Base-by-base conservation (phyloP, 2,113 vertebrate genomes). In the Terrapene triunguis region DNA sequence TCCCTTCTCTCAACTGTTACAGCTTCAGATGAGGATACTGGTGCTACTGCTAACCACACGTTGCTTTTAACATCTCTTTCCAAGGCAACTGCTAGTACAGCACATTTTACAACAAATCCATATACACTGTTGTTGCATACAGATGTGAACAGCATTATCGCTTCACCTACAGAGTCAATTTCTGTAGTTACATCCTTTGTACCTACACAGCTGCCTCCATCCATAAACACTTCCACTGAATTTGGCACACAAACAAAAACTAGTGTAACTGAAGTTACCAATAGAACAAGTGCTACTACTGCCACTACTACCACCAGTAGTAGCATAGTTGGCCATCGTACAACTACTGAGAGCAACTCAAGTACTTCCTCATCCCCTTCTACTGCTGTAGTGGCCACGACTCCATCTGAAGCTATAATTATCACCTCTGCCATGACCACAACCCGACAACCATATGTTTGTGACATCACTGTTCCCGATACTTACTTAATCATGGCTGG, bases 401-500 rank as follows among this genome's bases (percentile, higher is more conserved):
- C 96, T 91, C 91, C 32, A 0, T 80, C 96, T 1, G 93, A 96
- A 84, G 76, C 86, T 5, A 35, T 89, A 9, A 87, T 74, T 7
- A 72, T 92, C n/a, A 98, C 96, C 8, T 98, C 98, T 80, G 96
- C 98, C 1, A 4, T 96, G 86, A 96, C 98, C 22, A 96, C 98
- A 24, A 98, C 98, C 72, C 96, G 97, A 87, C 98, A 98, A 16
- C 98, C 98, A 0, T 99, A 99, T 0, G 96, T 99, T 95, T 99
- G 99, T 48, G 98, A 98, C 74, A 97, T 98, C 84, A 98, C 99
- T 0, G 95, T 98, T 55, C 98, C 99, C 0, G 96, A 99, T 3
- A 97, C 97, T 59, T 99, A 99, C 95, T 93, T 99, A 80, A 98
- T 99, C 65, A 98, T 98, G 94, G 98, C 99, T 0, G 99, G 99